Evolutionary conservation across 2,888 invertebrate species (phyloP), one percentile per base, ranked within the genome.

Genomic region (Melanophora roralis): DNA sequence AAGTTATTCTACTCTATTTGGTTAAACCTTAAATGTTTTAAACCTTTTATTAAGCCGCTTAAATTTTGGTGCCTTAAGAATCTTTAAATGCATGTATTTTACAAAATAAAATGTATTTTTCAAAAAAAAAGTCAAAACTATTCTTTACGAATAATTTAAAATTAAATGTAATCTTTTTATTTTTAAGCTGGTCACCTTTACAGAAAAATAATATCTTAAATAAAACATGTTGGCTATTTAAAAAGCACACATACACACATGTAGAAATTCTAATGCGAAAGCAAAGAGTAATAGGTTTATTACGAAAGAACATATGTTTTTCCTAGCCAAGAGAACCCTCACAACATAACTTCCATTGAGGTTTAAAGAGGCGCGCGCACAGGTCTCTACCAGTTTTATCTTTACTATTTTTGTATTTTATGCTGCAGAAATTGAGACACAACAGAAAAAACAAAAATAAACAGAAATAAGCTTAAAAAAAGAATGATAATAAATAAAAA

Each of bases 291-390:
- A 47, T 34, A 68, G 4, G n/a, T 34, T 27, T 2, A n/a, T 40
- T 34, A 34, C 45, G 2, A 8, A 23, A 49, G 67, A 59, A 16
- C 65, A 60, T 53, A 71, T 75, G 71, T 65, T 47, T 34, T 65
- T 14, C 36, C 32, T 59, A 14, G 21, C 6, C 32, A 14, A 67
- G 34, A 69, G 67, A 64, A 36, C 64, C 53, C 45, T 45, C 59
- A 57, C 64, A 69, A 74, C 59, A 74, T 23, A 69, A 65, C 59
- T 23, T 34, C 8, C 14, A 74, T 65, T 69, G 59, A 21, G 64
- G 55, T 16, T 57, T 45, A 32, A 69, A 65, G 49, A 72, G 55
- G 60, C 51, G 69, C 74, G 62, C 67, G 74, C 69, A 65, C 59
- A 36, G 32, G n/a, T 67, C 60, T 32, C 11, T 38, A 12, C 40